Percentiles rank a stretch among this genome's conserved stretches.
Evolutionary conservation across 1,140 invertebrate species (phyloP).

Genomic region (Vanessa atalanta): DNA sequence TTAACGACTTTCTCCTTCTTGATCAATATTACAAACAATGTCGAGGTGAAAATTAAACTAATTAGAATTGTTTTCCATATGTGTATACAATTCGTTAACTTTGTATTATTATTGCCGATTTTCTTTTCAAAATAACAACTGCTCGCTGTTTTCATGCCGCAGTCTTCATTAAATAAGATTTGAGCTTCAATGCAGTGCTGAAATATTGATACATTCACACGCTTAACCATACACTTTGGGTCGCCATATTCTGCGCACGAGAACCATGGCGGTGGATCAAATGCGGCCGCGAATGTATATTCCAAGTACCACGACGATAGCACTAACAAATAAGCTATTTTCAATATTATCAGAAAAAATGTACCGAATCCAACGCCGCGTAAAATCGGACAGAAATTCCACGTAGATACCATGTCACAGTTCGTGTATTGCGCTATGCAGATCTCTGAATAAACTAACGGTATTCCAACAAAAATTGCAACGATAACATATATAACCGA

Average conservation of each 20-base stretch:
- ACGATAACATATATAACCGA: slow-evolving; percentile 47
- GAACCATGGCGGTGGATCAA: slow-evolving; percentile 66
- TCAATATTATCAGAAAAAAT: slow-evolving; percentile 56
- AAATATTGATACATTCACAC: slow-evolving; percentile 60
- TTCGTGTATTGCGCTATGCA: slow-evolving; percentile 71
- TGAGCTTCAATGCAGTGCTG: slow-evolving; percentile 70
- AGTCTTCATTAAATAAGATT: slow-evolving; percentile 57
- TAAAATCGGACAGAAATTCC: slow-evolving; percentile 69
- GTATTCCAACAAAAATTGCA: slow-evolving; percentile 64
- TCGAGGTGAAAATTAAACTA: slow-evolving; percentile 35
- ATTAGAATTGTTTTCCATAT: slow-evolving; percentile 58
- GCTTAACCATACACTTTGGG: slow-evolving; percentile 65
- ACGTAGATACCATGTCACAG: slow-evolving; percentile 55
- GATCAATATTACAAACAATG: slow-evolving; percentile 56
- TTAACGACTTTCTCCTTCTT: slow-evolving; percentile 59
- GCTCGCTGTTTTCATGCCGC: slow-evolving; percentile 68
- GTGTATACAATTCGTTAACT: slow-evolving; percentile 40
- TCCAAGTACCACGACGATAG: slow-evolving; percentile 68
- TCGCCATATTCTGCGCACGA: slow-evolving; percentile 58
- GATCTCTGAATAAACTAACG: slow-evolving; percentile 72
- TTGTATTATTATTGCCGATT: slow-evolving; percentile 63
- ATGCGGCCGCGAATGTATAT: slow-evolving; percentile 59
- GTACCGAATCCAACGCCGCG: slow-evolving; percentile 58
- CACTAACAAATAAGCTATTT: slow-evolving; percentile 56
- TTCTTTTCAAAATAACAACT: slow-evolving; percentile 60